Conservation (phyloP, 2,113 vertebrate species). For the Scomber scombrus region DNA sequence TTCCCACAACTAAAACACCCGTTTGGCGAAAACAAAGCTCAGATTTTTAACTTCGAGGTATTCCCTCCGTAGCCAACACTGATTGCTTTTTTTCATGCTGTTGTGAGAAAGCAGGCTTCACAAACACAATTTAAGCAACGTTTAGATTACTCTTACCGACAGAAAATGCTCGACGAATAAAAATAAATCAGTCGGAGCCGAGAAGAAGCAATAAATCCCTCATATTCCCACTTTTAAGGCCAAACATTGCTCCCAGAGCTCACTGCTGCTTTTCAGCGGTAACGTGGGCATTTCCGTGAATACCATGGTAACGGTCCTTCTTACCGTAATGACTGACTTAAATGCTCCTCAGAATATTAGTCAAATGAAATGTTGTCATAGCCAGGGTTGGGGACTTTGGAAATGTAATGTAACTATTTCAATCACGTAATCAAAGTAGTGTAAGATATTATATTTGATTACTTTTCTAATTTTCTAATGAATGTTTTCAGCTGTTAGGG, state of each 20-base stretch:
- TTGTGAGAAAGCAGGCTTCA: not conserved
- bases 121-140: not conserved
- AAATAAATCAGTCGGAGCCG: not conserved
- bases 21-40: not conserved
- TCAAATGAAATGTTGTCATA: not conserved
- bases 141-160: constrained; percentile 30
- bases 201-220: not conserved
- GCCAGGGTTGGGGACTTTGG: too few species aligned
- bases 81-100: not conserved
- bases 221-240: not conserved
- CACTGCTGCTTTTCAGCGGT: constrained; percentile 17
- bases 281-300: constrained; percentile 72
- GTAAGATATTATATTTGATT: too few species aligned
- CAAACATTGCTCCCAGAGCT: constrained; percentile 10
- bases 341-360: not conserved
- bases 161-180: not conserved
- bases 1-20: constrained; percentile 26
- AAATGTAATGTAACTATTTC: not conserved
- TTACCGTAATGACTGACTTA: constrained; percentile 50
- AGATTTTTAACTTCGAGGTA: constrained; percentile 26
- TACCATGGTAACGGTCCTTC: constrained; percentile 75
- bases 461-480: too few species aligned
- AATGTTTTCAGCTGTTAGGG: too few species aligned
- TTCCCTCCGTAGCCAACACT: constrained; percentile 17
- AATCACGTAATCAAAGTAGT: not conserved